These are phyloP conservation scores for Ctenodactylus gundi DNA, from an alignment of 2,113 vertebrate genomes.

Conservation along the genomic window DNA sequence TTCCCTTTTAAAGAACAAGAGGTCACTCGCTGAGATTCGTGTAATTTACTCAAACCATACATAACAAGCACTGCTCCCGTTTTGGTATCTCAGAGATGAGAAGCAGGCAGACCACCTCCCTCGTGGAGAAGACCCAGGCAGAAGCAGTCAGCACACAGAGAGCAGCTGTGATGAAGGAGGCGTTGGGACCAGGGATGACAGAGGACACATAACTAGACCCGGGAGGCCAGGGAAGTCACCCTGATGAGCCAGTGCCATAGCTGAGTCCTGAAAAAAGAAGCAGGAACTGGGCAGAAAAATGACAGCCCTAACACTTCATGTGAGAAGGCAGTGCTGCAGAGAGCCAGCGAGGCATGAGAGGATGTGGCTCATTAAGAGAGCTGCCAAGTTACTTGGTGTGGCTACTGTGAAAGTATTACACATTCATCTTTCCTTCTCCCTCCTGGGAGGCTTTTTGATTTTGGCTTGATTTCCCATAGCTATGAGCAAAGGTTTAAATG, in stretches of 20 bases:
- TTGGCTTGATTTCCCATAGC: constrained; percentile 49
- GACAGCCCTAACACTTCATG: neutral
- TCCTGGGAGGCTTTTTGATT: constrained; percentile 62
- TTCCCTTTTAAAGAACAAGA: neutral
- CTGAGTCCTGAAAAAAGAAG: neutral
- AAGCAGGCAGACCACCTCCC: neutral
- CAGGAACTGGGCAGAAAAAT: neutral
- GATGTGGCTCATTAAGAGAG: constrained; percentile 21
- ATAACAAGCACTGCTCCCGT: neutral
- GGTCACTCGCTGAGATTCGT: neutral
- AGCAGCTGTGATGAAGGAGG: neutral
- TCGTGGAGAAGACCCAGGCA: neutral
- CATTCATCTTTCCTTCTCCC: neutral
- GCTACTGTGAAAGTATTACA: neutral
- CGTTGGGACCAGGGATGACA: neutral
- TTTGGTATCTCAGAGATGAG: neutral
- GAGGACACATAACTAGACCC: neutral
- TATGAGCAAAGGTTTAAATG: constrained; percentile 59
- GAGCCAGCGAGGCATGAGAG: neutral
- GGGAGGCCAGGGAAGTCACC: neutral
- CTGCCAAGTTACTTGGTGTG: neutral
- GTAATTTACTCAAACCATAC: neutral
- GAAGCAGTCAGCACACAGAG: neutral
- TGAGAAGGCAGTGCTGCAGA: neutral
- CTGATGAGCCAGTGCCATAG: neutral